phyloP scores from a whole-genome alignment of 2,113 vertebrate genomes.

The Tapirus terrestris region DNA sequence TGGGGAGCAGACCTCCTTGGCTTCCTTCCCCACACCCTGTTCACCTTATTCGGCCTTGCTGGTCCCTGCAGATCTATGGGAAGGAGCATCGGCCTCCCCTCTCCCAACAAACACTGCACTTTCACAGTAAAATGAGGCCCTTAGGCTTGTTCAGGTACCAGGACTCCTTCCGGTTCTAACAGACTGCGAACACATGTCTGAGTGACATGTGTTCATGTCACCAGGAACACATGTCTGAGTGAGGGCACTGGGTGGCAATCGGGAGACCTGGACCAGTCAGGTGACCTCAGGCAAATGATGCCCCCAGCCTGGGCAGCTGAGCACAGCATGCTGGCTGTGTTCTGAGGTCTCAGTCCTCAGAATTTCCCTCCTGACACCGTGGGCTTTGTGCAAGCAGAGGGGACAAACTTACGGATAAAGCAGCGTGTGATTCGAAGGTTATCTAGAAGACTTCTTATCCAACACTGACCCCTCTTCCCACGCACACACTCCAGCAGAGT shows the following conservation, averaged over 20 bases:
- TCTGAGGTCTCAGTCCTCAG: background rate
- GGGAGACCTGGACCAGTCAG: background rate
- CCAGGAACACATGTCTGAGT: background rate
- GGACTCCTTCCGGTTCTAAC: background rate
- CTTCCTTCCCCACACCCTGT: too few species aligned
- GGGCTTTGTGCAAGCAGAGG: background rate
- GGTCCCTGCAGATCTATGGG: too few species aligned
- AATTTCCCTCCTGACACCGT: background rate
- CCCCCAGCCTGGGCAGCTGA: background rate
- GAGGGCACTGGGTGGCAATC: background rate
- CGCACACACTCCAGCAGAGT: background rate
- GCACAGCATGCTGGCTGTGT: background rate
- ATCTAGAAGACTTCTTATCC: background rate
- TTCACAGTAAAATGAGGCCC: background rate
- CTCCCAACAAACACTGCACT: background rate
- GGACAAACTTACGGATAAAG: background rate
- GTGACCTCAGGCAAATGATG: background rate
- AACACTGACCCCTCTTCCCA: background rate
- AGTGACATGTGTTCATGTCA: too few species aligned
- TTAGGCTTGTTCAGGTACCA: background rate
- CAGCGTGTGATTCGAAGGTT: background rate
- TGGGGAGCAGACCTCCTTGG: background rate
- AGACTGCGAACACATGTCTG: background rate
- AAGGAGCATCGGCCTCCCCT: accelerated
- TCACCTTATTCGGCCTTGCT: background rate